Percentiles rank a stretch among this genome's conserved stretches.
These are phyloP conservation scores for Eulemur macaco DNA, from an alignment of 2,113 vertebrate species.

Conservation along the genomic window DNA sequence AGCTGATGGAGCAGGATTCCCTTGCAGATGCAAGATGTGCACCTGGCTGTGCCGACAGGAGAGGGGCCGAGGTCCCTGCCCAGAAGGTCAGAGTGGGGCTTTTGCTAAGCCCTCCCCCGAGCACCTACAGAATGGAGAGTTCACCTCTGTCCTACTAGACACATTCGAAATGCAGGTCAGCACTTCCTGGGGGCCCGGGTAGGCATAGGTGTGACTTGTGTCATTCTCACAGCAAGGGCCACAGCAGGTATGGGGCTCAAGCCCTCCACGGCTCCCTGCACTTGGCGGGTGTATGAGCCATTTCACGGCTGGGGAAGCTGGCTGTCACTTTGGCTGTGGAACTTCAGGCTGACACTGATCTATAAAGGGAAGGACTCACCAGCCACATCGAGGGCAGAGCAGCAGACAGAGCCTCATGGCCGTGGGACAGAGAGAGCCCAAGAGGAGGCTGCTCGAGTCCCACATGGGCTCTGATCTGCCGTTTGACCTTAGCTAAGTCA, in stretches of 20 bases:
- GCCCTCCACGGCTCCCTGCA: neutral
- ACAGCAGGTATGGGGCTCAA: too few relatives aligned
- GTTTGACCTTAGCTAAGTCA: neutral
- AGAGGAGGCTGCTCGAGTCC: neutral
- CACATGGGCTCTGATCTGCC: too few relatives aligned
- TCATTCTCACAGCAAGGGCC: too few relatives aligned
- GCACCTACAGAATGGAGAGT: neutral
- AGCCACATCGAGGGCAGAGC: neutral
- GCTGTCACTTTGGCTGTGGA: neutral
- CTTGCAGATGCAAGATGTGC: neutral
- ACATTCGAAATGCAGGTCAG: neutral
- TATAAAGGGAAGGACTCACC: neutral
- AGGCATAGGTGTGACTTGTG: rapidly evolving
- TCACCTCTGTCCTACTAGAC: neutral
- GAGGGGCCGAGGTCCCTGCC: too few relatives aligned
- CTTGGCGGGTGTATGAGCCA: neutral
- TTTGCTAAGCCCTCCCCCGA: neutral
- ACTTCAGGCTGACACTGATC: neutral
- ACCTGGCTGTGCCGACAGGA: too few relatives aligned
- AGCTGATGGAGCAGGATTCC: neutral
- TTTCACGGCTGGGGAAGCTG: too few relatives aligned
- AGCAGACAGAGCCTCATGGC: too few relatives aligned
- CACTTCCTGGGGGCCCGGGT: too few relatives aligned
- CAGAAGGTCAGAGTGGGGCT: neutral
- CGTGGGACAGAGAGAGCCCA: neutral